Conservation (phyloP, 2,888 invertebrate genomes). For the Glaucopsyche alexis region DNA sequence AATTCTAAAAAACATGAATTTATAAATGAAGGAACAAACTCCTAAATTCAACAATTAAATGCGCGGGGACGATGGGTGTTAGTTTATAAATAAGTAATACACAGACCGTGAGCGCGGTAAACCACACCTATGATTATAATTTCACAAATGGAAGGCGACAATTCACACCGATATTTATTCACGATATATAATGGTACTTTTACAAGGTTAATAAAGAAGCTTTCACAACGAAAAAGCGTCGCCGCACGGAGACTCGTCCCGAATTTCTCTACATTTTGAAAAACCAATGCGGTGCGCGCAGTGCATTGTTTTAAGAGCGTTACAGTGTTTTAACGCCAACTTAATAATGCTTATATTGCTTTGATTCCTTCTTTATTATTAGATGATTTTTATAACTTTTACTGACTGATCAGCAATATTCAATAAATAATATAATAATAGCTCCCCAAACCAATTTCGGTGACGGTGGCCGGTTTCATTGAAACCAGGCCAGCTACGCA, state of each 20-base stretch:
- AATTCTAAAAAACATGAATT: too few species aligned
- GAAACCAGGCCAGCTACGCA: too few species aligned
- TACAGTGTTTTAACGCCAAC: too few species aligned
- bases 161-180: constrained; percentile 6
- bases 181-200: constrained; percentile 10
- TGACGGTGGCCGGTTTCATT: too few species aligned
- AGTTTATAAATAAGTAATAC: constrained; percentile 18
- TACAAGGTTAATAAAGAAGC: not conserved
- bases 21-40: not conserved
- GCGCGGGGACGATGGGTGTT: constrained; percentile 8
- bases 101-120: constrained; percentile 1
- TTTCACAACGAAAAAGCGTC: not conserved
- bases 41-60: not conserved
- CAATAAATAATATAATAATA: too few species aligned
- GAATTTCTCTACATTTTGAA: not conserved
- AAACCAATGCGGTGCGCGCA: not conserved
- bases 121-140: constrained; percentile 28
- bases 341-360: too few species aligned
- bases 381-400: too few species aligned
- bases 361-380: too few species aligned
- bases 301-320: too few species aligned
- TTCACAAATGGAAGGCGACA: constrained; percentile 27
- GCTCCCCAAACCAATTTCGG: too few species aligned
- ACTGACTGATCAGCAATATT: too few species aligned
- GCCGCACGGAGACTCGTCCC: not conserved